A percentile compares a stretch with the other conserved stretches of the same genome.
phyloP scores from a whole-genome alignment of 2,888 invertebrate species.

The Synergus umbraculus region DNA sequence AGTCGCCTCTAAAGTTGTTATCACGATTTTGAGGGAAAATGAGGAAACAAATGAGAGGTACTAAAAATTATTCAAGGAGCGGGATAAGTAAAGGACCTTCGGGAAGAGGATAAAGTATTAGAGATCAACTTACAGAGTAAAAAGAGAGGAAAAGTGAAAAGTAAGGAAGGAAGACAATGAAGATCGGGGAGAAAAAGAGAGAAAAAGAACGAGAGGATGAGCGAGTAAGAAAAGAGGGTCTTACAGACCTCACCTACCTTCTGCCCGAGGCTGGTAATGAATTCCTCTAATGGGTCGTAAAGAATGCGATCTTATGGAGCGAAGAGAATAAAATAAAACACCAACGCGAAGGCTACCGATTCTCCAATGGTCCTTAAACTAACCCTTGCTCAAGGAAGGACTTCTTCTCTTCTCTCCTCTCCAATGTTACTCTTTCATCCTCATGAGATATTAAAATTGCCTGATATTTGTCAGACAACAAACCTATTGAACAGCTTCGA shows the following conservation, averaged over 20 bases:
- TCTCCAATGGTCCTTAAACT: slow-evolving; percentile 69
- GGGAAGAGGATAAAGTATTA: slow-evolving; percentile 11
- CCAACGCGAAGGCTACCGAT: slow-evolving; percentile 71
- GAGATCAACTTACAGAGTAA: not conserved
- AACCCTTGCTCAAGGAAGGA: slow-evolving; percentile 64
- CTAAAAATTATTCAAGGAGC: not conserved
- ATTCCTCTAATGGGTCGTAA: slow-evolving; percentile 78
- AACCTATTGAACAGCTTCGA: slow-evolving; percentile 12
- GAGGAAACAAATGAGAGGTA: not conserved
- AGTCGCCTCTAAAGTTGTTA: not conserved
- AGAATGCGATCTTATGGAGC: slow-evolving; percentile 77
- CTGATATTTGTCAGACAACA: slow-evolving; percentile 33
- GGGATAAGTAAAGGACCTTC: slow-evolving; percentile 6
- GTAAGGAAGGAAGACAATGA: slow-evolving; percentile 17
- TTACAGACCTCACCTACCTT: slow-evolving; percentile 69
- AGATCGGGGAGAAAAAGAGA: slow-evolving; percentile 1
- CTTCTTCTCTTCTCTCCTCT: slow-evolving; percentile 11
- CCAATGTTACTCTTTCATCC: not conserved
- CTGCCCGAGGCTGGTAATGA: slow-evolving; percentile 75
- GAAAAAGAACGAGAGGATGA: slow-evolving; percentile 50
- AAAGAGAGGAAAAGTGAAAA: slow-evolving; percentile 20
- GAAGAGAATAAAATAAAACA: slow-evolving; percentile 76
- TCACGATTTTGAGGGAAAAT: too few relatives aligned
- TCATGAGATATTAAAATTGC: slow-evolving; percentile 27
- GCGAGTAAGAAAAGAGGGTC: slow-evolving; percentile 56